Evolutionary conservation across 37 sponge, comb jelly and placozoan species (phyloP).

Genomic region (Trichoplax adhaerens): DNA sequence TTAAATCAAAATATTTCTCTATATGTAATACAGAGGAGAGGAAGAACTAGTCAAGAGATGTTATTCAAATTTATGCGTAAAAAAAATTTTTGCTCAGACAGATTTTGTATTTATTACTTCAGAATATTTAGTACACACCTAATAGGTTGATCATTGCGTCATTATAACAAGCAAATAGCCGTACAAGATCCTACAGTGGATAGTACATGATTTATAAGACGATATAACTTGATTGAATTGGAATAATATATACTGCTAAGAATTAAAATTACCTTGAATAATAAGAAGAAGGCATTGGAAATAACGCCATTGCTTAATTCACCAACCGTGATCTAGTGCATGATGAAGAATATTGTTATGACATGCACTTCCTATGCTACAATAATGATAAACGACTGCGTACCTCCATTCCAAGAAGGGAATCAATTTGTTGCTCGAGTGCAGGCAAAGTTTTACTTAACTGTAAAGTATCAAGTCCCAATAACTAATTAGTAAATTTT

Average conservation of each 20-base stretch:
- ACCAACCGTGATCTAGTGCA: not conserved
- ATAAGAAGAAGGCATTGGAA: constrained; percentile 63
- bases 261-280: constrained; percentile 37
- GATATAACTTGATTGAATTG: no score
- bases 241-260: no score
- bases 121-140: constrained; percentile 13
- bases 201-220: no score
- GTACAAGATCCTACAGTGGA: constrained; percentile 46
- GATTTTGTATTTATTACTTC: no score
- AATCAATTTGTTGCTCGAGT: constrained; percentile 41
- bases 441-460: constrained; percentile 26
- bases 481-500: not conserved
- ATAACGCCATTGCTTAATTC: constrained; percentile 77
- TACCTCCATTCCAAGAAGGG: constrained; percentile 46
- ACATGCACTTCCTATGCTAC: not conserved
- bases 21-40: not conserved
- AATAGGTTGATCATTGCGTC: constrained; percentile 59
- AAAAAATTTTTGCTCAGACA: no score
- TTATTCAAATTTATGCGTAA: no score
- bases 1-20: constrained; percentile 65
- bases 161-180: constrained; percentile 61
- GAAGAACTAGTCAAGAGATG: no score
- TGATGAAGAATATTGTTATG: not conserved
- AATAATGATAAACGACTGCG: not conserved
- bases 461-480: constrained; percentile 6